Evolutionary conservation across 2,888 invertebrate genomes (phyloP), one percentile per base, ranked within the genome.

Genomic region (Amitus sp.): DNA sequence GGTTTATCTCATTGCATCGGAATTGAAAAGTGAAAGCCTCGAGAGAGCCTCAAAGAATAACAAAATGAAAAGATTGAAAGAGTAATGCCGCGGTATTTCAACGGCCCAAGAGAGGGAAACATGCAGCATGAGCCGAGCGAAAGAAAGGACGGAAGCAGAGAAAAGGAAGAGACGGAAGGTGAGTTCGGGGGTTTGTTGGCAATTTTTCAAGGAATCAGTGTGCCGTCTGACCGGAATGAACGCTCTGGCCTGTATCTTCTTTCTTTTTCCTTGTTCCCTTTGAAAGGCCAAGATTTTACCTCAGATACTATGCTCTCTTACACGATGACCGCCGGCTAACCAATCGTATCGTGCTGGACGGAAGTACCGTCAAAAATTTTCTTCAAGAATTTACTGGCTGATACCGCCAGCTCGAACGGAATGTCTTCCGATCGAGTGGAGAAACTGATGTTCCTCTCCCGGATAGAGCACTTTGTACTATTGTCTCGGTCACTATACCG

Each of bases 131-230:
- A 34, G 47, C 30, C 17, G 9, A 15, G 30, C 10, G 10, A 13
- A 51, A 62, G 43, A 43, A 55, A 30, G 33, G 47, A 56, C 60
- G 33, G 49, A 53, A 51, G 27, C 27, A 48, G 58, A 28, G 18
- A 37, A 28, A 47, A 30, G 46, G 15, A 28, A 50, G 30, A 15
- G 23, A 18, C 23, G 18, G n/a, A n/a, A 28, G 37, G 34, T 37
- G 52, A 50, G 45, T 33, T 47, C 47, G 43, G 67, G 47, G 63
- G 65, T 63, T 73, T 72, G 73, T 75, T 77, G 76, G 77, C 76
- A 75, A 75, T 73, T 76, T 76, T 74, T 77, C 76, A 77, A 74
- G 68, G 77, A 77, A 77, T 77, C 76, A 77, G 70, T 69, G 71
- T 68, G 65, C 66, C 68, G 69, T 74, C 74, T 71, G 73, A 74